These are phyloP conservation scores for Abrostola tripartita DNA, from an alignment of 2,888 invertebrate species.

Conservation along the genomic window DNA sequence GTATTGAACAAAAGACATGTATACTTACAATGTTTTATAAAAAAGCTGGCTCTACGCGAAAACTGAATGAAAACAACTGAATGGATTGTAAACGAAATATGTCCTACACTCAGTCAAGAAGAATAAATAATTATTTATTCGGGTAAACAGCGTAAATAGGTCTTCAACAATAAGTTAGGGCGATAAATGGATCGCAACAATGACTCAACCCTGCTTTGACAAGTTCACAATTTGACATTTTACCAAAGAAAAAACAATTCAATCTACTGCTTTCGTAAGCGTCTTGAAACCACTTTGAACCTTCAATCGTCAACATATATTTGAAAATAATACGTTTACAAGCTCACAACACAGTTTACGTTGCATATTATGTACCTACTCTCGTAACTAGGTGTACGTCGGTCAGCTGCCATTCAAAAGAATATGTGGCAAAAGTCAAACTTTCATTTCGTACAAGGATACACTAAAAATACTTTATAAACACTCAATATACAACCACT, in stretches of 20 bases:
- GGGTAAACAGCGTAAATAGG: slow-evolving; percentile 69
- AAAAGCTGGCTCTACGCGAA: slow-evolving; percentile 24
- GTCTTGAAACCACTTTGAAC: slow-evolving; percentile 67
- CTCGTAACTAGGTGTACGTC: slow-evolving; percentile 83
- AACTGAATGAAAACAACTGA: slow-evolving; percentile 52
- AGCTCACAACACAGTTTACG: slow-evolving; percentile 74
- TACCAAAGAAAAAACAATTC: slow-evolving; percentile 82
- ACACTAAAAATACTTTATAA: slow-evolving; percentile 87
- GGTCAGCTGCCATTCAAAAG: slow-evolving; percentile 88
- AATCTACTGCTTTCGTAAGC: slow-evolving; percentile 68
- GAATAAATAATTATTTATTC: slow-evolving; percentile 45
- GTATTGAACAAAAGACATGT: slow-evolving; percentile 51
- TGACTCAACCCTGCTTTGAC: slow-evolving; percentile 88
- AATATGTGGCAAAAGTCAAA: slow-evolving; percentile 89
- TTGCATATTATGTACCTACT: slow-evolving; percentile 79
- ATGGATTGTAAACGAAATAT: slow-evolving; percentile 32
- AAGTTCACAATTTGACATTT: slow-evolving; percentile 87
- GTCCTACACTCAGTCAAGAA: slow-evolving; percentile 24
- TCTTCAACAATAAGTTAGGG: slow-evolving; percentile 67
- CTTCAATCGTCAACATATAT: slow-evolving; percentile 61
- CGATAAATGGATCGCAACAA: slow-evolving; percentile 77
- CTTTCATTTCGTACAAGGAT: slow-evolving; percentile 88
- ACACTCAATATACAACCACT: slow-evolving; percentile 74
- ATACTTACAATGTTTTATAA: slow-evolving; percentile 19
- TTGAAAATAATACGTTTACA: slow-evolving; percentile 68